Evolutionary conservation across 2,797 vertebrate genomes (phyloP).

Genomic region (Epinephelus coioides): DNA sequence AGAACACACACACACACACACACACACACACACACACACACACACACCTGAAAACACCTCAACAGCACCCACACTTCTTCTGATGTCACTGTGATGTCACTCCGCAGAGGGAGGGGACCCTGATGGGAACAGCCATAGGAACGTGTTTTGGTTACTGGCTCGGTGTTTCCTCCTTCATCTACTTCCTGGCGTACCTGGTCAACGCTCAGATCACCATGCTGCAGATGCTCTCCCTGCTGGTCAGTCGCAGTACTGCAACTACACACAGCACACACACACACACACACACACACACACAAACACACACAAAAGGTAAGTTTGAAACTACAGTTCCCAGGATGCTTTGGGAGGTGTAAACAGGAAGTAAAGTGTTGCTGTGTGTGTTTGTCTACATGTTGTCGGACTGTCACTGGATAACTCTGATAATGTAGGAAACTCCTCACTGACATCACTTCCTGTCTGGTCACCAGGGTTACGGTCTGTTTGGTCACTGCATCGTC

Average conservation of each 20-base stretch:
- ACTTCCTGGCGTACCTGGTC: slow-evolving; percentile 96
- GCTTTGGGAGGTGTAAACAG: too few species aligned
- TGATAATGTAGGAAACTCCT: too few species aligned
- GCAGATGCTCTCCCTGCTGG: slow-evolving; percentile 95
- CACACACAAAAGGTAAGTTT: too few species aligned
- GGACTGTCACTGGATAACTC: too few species aligned
- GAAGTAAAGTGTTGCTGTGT: too few species aligned
- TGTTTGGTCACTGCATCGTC: slow-evolving; percentile 96
- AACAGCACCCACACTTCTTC: background rate
- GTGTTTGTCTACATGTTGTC: too few species aligned
- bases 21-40: background rate
- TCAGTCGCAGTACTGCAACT: slow-evolving; percentile 69
- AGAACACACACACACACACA: slow-evolving; percentile 44
- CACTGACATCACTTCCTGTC: slow-evolving; percentile 36
- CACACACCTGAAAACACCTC: background rate
- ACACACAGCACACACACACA: too few species aligned
- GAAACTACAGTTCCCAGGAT: too few species aligned
- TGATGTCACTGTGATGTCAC: background rate
- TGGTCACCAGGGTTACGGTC: slow-evolving; percentile 91
- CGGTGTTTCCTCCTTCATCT: slow-evolving; percentile 95
- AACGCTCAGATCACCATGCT: slow-evolving; percentile 98
- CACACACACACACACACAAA: too few species aligned
- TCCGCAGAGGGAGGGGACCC: slow-evolving; percentile 93
- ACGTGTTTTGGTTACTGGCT: slow-evolving; percentile 99
- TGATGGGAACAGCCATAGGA: slow-evolving; percentile 98